These are phyloP conservation scores for Watsonalla cultraria DNA, from an alignment of 2,888 invertebrate species.

Conservation along the genomic window DNA sequence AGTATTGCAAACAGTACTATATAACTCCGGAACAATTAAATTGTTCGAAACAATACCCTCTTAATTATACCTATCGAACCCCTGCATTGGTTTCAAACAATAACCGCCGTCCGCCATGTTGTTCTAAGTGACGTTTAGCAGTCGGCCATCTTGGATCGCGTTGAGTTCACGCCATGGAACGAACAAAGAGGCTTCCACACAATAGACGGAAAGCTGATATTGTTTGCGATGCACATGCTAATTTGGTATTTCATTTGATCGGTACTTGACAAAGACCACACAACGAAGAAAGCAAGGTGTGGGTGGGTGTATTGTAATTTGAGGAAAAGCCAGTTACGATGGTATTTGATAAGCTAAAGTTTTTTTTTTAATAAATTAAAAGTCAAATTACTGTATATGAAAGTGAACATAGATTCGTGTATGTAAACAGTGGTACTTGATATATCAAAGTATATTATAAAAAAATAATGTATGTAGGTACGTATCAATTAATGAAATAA, in stretches of 20 bases:
- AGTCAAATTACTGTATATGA: too few relatives aligned
- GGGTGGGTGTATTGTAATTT: background rate
- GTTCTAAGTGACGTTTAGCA: constrained; percentile 53
- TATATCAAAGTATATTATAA: too few relatives aligned
- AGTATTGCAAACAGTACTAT: background rate
- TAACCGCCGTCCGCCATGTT: constrained; percentile 51
- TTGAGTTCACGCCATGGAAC: constrained; percentile 24
- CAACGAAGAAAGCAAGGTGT: background rate
- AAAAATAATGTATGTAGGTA: too few relatives aligned
- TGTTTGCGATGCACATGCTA: constrained; percentile 16
- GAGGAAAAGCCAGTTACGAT: background rate
- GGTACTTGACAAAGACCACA: background rate
- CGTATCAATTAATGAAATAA: too few relatives aligned
- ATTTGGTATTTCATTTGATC: constrained; percentile 20
- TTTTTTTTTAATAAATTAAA: too few relatives aligned
- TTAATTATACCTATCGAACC: background rate
- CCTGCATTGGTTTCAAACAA: constrained; percentile 14
- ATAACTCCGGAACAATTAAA: background rate
- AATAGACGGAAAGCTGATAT: constrained; percentile 38
- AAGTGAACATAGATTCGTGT: too few relatives aligned
- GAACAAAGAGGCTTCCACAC: constrained; percentile 62
- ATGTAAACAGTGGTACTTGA: too few relatives aligned
- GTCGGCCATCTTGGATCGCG: constrained; percentile 33
- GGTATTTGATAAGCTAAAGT: too few relatives aligned
- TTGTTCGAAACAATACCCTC: background rate